Evolutionary conservation across 2,797 vertebrate species (phyloP).

Genomic region (Sebastes vulpes): DNA sequence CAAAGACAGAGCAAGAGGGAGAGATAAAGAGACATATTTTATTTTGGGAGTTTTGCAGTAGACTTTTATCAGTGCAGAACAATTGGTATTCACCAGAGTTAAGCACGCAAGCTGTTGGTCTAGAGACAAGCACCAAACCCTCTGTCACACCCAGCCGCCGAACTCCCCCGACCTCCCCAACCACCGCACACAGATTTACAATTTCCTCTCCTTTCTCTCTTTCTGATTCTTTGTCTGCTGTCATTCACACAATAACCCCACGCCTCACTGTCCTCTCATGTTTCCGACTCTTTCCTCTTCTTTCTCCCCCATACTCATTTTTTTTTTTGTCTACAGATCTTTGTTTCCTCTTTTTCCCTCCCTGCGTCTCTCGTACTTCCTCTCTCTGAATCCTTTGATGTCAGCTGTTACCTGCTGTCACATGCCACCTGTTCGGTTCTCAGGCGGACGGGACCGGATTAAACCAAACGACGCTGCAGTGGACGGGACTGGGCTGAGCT

Average conservation of each 20-base stretch:
- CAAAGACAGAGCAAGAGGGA: constrained; percentile 4
- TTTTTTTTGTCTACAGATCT: constrained; percentile 46
- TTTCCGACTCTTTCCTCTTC: background rate
- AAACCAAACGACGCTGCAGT: constrained; percentile 30
- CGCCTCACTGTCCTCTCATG: background rate
- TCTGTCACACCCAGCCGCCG: constrained; percentile 20
- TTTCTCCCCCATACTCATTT: constrained; percentile 9
- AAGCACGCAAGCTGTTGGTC: constrained; percentile 70
- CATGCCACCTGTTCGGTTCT: constrained; percentile 85
- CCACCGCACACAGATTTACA: background rate
- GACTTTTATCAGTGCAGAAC: constrained; percentile 46
- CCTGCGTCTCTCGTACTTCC: constrained; percentile 21
- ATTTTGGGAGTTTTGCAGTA: constrained; percentile 22
- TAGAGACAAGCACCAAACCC: constrained; percentile 39
- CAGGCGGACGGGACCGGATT: constrained; percentile 64
- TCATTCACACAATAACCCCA: background rate
- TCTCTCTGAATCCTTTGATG: constrained; percentile 80
- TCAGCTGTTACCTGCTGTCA: constrained; percentile 85
- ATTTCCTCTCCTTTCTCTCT: background rate
- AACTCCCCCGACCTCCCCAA: constrained; percentile 15
- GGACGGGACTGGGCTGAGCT: constrained; percentile 10
- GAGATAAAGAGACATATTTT: constrained; percentile 22
- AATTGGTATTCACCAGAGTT: constrained; percentile 70
- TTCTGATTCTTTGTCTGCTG: constrained; percentile 1
- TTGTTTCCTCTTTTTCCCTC: constrained; percentile 28